Evolutionary conservation across 2,113 vertebrate species (phyloP).

Genomic region (Tragelaphus scriptus): DNA sequence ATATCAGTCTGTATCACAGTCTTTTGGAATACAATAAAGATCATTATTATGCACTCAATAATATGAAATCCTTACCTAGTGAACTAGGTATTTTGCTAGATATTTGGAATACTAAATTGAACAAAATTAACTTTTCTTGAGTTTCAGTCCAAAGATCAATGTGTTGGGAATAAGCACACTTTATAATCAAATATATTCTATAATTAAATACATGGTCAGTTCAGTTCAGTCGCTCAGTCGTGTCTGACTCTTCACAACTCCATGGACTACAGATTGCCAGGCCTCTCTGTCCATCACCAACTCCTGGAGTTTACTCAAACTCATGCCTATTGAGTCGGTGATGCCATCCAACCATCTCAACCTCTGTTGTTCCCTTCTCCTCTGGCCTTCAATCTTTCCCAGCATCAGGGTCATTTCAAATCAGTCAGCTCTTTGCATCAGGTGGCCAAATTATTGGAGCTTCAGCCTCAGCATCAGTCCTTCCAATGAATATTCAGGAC

Average conservation of each 20-base stretch:
- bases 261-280: not conserved
- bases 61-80: not conserved
- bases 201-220: not conserved
- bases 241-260: fast-evolving
- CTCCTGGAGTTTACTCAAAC: not conserved
- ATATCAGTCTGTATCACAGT: not conserved
- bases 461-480: not conserved
- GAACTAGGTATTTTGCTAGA: not conserved
- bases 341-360: not conserved
- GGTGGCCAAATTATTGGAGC: not conserved
- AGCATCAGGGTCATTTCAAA: not conserved
- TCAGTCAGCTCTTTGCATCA: not conserved
- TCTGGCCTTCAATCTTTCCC: not conserved
- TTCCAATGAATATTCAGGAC: not conserved
- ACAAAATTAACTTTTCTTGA: not conserved
- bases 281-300: not conserved
- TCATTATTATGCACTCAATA: not conserved
- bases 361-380: not conserved
- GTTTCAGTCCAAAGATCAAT: not conserved
- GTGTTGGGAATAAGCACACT: not conserved
- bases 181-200: not conserved
- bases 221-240: fast-evolving
- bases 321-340: fast-evolving
- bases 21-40: not conserved
- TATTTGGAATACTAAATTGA: not conserved